A percentile compares a stretch with the other conserved stretches of the same genome.
These are phyloP conservation scores for Sphaeridia pumilis DNA, from an alignment of 2,888 invertebrate genomes.

Conservation along the genomic window DNA sequence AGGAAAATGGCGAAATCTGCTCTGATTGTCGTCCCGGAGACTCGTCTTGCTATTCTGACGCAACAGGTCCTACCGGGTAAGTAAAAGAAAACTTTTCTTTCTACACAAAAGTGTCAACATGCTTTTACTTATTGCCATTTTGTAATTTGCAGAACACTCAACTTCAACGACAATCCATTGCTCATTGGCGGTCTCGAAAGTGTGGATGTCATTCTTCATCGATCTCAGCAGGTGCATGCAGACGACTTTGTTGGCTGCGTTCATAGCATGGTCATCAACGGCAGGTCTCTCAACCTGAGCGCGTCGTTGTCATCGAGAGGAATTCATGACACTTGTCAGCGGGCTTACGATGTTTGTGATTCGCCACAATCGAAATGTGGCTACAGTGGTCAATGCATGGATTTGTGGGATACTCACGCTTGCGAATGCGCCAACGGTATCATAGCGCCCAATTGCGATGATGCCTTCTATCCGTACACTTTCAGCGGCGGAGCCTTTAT, in stretches of 20 bases:
- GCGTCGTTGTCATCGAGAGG: conserved; percentile 60
- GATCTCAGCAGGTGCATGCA: conserved; percentile 78
- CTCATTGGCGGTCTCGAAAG: conserved; percentile 72
- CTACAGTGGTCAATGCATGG: conserved; percentile 59
- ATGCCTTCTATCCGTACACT: conserved; percentile 65
- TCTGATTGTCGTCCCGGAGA: conserved; percentile 77
- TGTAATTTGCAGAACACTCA: conserved; percentile 59
- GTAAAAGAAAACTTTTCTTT: conserved; percentile 40
- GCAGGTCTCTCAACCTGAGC: conserved; percentile 66
- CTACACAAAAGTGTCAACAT: background rate
- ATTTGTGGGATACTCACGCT: conserved; percentile 67
- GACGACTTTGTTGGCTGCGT: conserved; percentile 91
- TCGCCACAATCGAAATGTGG: conserved; percentile 38
- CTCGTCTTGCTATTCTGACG: conserved; percentile 67
- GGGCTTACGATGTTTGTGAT: conserved; percentile 44
- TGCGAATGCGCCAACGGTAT: conserved; percentile 51
- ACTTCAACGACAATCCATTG: conserved; percentile 78
- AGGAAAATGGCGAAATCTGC: conserved; percentile 74
- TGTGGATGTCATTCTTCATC: conserved; percentile 74
- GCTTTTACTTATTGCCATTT: background rate
- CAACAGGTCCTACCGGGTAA: conserved; percentile 78
- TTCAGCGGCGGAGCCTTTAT: conserved; percentile 66
- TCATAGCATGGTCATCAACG: conserved; percentile 79
- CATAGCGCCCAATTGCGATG: conserved; percentile 65
- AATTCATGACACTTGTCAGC: conserved; percentile 62